These are phyloP conservation scores for Solenopsis fugax DNA, from an alignment of 1,140 invertebrate species.

Conservation along the genomic window DNA sequence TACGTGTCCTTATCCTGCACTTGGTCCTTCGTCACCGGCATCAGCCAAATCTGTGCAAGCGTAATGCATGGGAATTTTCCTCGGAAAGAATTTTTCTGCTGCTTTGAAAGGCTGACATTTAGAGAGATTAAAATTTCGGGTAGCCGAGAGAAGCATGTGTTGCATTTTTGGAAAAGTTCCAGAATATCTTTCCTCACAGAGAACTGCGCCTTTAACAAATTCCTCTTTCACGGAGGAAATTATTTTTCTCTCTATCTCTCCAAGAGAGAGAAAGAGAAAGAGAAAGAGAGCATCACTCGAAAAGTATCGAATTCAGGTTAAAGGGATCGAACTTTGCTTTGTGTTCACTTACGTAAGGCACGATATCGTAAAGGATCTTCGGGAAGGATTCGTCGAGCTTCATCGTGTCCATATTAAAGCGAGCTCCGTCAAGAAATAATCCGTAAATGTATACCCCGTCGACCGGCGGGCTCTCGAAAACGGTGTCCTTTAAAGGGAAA, in stretches of 20 bases:
- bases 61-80: conserved; percentile 6
- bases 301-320: background rate
- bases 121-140: conserved; percentile 27
- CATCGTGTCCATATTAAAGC: conserved; percentile 91
- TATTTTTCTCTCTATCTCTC: no score
- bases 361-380: conserved; percentile 93
- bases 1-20: conserved; percentile 90
- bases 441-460: conserved; percentile 96
- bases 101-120: background rate
- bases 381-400: conserved; percentile 93
- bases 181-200: background rate
- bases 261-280: background rate
- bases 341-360: conserved; percentile 90
- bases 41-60: conserved; percentile 91
- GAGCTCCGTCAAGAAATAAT: conserved; percentile 95
- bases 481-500: conserved; percentile 86
- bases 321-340: background rate
- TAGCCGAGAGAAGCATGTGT: background rate
- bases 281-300: background rate
- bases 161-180: background rate
- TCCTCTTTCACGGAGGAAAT: background rate
- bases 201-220: background rate
- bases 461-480: conserved; percentile 88
- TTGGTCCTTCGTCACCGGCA: conserved; percentile 91
- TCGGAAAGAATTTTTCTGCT: background rate